Evolutionary conservation across 2,888 invertebrate genomes (phyloP).

Genomic region (Octonoba sinensis): DNA sequence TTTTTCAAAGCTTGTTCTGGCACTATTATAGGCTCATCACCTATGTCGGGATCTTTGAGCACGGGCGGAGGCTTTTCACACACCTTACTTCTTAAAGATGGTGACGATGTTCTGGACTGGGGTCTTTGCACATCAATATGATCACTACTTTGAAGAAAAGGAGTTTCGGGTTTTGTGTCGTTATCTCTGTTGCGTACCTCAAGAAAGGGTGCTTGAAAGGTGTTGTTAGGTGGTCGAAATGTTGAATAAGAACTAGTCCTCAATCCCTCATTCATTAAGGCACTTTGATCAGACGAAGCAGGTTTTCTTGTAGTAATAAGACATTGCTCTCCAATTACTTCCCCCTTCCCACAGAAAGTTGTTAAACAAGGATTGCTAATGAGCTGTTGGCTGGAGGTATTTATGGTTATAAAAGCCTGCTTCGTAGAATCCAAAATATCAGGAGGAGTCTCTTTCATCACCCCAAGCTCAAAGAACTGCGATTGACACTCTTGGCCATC

Average conservation of each 20-base stretch:
- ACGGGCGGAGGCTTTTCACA: constrained; percentile 16
- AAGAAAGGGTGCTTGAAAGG: constrained; percentile 26
- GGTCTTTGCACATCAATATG: constrained; percentile 13
- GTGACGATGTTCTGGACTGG: constrained; percentile 28
- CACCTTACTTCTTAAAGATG: neutral
- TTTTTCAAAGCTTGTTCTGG: constrained; percentile 26
- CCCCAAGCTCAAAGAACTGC: constrained; percentile 49
- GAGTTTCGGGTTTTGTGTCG: neutral
- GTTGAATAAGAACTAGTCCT: constrained; percentile 53
- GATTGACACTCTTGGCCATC: constrained; percentile 40
- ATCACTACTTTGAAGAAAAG: constrained; percentile 24
- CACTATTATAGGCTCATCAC: constrained; percentile 34
- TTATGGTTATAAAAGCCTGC: constrained; percentile 36
- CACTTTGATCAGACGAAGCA: constrained; percentile 43
- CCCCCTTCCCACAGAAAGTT: constrained; percentile 20
- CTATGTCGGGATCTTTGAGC: constrained; percentile 46
- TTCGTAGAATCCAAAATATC: constrained; percentile 54
- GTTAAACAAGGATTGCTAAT: constrained; percentile 31
- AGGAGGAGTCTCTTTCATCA: constrained; percentile 43
- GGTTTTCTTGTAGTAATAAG: constrained; percentile 39
- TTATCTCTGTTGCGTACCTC: constrained; percentile 5
- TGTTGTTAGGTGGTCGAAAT: constrained; percentile 40
- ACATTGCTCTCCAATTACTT: constrained; percentile 40
- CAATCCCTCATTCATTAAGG: constrained; percentile 46
- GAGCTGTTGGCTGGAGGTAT: constrained; percentile 29